Evolutionary conservation across 2,113 vertebrate genomes (phyloP).

Genomic region (Zosterops pallidus): DNA sequence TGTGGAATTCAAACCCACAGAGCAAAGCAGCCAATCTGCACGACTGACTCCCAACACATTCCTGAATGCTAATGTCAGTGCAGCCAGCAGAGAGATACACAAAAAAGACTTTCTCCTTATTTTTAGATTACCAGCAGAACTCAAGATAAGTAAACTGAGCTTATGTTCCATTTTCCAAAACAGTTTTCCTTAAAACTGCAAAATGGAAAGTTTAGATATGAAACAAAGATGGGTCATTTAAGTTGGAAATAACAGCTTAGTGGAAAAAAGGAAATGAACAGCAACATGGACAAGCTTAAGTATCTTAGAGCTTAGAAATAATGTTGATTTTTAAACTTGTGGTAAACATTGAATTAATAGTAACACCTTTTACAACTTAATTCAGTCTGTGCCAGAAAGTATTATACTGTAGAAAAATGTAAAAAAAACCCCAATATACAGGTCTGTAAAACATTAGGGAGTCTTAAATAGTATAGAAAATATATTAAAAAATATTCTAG

Average conservation of each 20-base stretch:
- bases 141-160: neutral
- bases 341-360: neutral
- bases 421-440: neutral
- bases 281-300: neutral
- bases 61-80: constrained; percentile 31
- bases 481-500: neutral
- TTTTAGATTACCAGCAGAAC: neutral
- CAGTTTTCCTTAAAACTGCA: neutral
- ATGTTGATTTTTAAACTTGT: neutral
- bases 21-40: constrained; percentile 37
- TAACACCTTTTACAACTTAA: neutral
- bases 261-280: neutral
- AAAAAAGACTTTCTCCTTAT: neutral
- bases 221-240: neutral
- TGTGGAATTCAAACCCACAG: neutral
- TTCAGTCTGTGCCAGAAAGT: neutral
- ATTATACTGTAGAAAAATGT: neutral
- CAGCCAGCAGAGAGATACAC: neutral
- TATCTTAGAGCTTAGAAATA: neutral
- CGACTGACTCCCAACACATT: neutral
- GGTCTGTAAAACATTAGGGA: neutral
- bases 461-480: neutral
- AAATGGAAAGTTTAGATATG: neutral
- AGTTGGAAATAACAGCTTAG: neutral
- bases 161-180: neutral